Evolutionary conservation across 1,140 invertebrate species (phyloP), one percentile per base, ranked within the genome.

Genomic region (Augochlora pura): DNA sequence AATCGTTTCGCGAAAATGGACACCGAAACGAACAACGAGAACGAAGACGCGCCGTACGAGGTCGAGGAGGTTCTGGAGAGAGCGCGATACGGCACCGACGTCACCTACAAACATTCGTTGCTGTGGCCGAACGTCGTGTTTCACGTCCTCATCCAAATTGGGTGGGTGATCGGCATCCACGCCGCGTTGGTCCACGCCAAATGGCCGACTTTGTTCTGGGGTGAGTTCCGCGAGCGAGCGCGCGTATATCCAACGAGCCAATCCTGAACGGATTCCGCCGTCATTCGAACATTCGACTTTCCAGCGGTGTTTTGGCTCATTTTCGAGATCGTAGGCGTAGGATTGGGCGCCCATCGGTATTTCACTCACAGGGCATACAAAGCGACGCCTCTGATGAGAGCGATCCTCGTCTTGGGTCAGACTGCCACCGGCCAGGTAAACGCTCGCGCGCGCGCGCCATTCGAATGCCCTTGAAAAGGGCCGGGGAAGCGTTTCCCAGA

Each of bases 211-310:
- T 39, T 68, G 1, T 2, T 83, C 21, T 88, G 85, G 83, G 66
- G 86, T 88, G 68, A 83, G 87, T 46, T 9, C 42, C 42, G 42
- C 42, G 3, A n/a, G n/a, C n/a, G n/a, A n/a, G n/a, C n/a, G n/a
- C n/a, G n/a, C n/a, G n/a, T n/a, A n/a, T n/a, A n/a, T n/a, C n/a
- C n/a, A n/a, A n/a, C n/a, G n/a, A n/a, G n/a, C n/a, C n/a, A n/a
- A n/a, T n/a, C n/a, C n/a, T n/a, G 42, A 46, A 3, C 14, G 42
- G 2, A 46, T 14, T 46, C 12, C 10, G 10, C 12, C 10, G 10
- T 46, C 9, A 46, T 12, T 46, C 12, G 10, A 12, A 46, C 12
- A 46, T 46, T 46, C 5, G 21, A 5, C 21, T 54, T 21, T 18
- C 14, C 49, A 54, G 49, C 14, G 49, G 0, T 54, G 0, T 6